A percentile compares a stretch with the other conserved stretches of the same genome.
Conservation (phyloP, 2,797 vertebrate species). For the Halcyon chelicuti region DNA sequence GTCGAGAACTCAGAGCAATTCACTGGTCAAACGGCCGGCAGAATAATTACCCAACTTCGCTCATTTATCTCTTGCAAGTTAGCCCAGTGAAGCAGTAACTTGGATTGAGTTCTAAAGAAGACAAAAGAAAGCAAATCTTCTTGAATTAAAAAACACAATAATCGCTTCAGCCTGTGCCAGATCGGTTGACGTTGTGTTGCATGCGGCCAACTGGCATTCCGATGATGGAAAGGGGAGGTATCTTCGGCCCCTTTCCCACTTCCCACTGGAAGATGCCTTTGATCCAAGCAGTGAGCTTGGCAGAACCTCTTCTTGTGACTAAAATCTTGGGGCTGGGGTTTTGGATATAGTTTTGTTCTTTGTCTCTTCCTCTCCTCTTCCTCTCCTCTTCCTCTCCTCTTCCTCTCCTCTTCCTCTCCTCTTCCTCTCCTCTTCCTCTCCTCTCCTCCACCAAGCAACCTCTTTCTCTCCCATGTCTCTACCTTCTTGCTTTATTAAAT, state of each 20-base stretch:
- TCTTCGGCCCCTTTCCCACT: background rate
- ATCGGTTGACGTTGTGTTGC: background rate
- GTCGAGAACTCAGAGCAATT: background rate
- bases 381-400: no score
- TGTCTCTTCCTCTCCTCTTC: no score
- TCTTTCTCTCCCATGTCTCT: background rate
- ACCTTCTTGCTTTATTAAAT: background rate
- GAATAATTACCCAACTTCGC: background rate
- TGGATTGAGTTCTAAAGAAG: background rate
- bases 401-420: no score
- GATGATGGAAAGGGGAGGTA: background rate
- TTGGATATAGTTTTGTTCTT: background rate
- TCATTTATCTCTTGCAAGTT: background rate
- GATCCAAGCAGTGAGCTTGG: background rate
- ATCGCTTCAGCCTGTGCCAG: background rate
- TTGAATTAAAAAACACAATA: background rate
- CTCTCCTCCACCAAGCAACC: background rate
- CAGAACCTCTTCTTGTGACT: background rate
- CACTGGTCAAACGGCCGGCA: background rate
- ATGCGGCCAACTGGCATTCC: background rate
- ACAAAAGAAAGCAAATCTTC: background rate
- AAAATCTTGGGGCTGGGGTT: no score
- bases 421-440: no score
- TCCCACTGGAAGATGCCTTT: background rate
- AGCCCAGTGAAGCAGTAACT: background rate